Conservation (phyloP, 2,888 invertebrate species). For the Callimorpha dominula region DNA sequence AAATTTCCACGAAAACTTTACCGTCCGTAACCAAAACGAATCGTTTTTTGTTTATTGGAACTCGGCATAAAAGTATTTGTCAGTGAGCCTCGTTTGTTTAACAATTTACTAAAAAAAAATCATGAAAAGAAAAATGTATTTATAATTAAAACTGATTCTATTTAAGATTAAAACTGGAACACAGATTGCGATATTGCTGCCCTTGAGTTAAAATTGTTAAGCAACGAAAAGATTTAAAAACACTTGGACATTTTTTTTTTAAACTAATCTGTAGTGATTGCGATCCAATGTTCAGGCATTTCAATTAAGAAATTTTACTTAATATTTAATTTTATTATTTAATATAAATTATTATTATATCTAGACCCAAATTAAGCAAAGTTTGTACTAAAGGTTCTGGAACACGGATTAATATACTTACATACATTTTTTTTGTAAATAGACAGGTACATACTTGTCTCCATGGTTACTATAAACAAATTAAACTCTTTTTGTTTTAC, state of each 20-base stretch:
- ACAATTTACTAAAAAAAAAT: not conserved
- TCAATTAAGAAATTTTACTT: not conserved
- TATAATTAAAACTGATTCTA: conserved; percentile 16
- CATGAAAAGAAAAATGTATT: conserved; percentile 12
- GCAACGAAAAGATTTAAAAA: conserved; percentile 3
- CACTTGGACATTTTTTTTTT: not conserved
- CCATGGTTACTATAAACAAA: not conserved
- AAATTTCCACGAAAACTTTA: too few relatives aligned
- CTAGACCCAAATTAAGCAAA: not conserved
- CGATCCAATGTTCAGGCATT: not conserved
- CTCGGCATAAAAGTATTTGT: not conserved
- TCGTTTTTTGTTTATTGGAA: too few relatives aligned
- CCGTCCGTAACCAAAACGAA: too few relatives aligned
- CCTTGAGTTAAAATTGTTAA: conserved; percentile 17
- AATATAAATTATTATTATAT: not conserved
- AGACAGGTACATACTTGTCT: too few relatives aligned
- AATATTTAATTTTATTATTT: too few relatives aligned
- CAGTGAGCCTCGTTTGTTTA: not conserved
- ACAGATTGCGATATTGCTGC: conserved; percentile 16
- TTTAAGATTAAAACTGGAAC: conserved; percentile 14
- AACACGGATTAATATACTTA: not conserved
- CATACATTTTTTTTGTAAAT: too few relatives aligned
- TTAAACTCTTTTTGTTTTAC: not conserved
- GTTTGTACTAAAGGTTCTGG: not conserved
- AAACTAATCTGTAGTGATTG: not conserved